These are phyloP conservation scores for Leiothrix lutea DNA, from an alignment of 2,113 vertebrate species.

Conservation along the genomic window DNA sequence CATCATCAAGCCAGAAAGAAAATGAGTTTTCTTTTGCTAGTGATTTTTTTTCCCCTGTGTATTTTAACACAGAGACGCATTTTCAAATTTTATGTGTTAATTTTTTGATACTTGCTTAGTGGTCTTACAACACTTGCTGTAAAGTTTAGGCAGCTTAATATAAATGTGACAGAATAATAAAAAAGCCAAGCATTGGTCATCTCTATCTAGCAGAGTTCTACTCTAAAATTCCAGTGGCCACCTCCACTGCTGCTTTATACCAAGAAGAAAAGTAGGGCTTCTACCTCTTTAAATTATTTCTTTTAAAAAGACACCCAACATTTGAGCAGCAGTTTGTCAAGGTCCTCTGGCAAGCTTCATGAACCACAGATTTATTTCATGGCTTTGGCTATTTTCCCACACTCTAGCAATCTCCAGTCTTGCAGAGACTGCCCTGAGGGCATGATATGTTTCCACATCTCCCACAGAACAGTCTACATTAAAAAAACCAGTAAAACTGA, in stretches of 20 bases:
- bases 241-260: not conserved
- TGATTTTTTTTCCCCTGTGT: not conserved
- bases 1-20: not conserved
- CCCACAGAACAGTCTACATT: not conserved
- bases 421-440: not conserved
- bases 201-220: not conserved
- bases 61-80: not conserved
- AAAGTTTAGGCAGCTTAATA: not conserved
- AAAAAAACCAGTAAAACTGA: not conserved
- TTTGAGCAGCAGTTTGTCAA: not conserved
- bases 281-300: not conserved
- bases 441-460: not conserved
- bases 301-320: not conserved
- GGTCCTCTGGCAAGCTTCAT: not conserved
- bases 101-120: not conserved
- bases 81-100: not conserved
- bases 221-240: not conserved
- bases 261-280: not conserved
- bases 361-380: not conserved
- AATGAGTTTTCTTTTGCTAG: not conserved
- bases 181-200: not conserved
- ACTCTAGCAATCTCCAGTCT: not conserved
- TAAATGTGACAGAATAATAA: not conserved
- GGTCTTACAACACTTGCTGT: not conserved
- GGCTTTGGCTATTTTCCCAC: not conserved